Evolutionary conservation across 2,113 vertebrate species (phyloP).

Genomic region (Paramormyrops kingsleyae): DNA sequence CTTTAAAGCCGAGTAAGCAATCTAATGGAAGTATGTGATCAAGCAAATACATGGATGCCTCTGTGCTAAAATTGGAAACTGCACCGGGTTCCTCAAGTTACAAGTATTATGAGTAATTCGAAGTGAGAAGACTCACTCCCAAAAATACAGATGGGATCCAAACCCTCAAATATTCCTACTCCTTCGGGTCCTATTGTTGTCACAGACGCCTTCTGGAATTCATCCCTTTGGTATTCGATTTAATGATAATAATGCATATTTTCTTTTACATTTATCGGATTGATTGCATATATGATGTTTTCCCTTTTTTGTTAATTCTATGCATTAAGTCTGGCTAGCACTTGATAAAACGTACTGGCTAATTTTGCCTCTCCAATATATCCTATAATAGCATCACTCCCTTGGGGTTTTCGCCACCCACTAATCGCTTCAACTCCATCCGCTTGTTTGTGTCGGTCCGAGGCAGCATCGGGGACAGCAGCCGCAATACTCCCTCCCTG

Average conservation of each 20-base stretch:
- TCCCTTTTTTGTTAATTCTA: slow-evolving; percentile 32
- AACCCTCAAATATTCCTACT: slow-evolving; percentile 43
- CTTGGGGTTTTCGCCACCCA: not conserved
- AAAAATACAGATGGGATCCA: slow-evolving; percentile 19
- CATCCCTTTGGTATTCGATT: slow-evolving; percentile 49
- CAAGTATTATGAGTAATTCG: not conserved
- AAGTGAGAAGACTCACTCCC: not conserved
- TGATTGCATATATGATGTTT: slow-evolving; percentile 46
- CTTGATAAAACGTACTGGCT: not conserved
- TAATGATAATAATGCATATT: slow-evolving; percentile 51
- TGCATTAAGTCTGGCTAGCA: not conserved
- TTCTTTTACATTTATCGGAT: slow-evolving; percentile 44
- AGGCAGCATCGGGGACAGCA: slow-evolving; percentile 30
- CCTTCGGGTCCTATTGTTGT: slow-evolving; percentile 54
- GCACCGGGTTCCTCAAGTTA: not conserved
- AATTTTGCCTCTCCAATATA: not conserved
- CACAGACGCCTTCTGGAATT: slow-evolving; percentile 54
- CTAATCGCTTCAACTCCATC: slow-evolving; percentile 48
- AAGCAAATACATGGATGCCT: not conserved
- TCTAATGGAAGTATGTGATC: not conserved
- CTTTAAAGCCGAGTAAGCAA: not conserved
- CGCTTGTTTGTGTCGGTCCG: slow-evolving; percentile 31
- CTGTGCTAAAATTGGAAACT: not conserved
- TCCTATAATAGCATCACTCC: not conserved
- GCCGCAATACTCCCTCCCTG: slow-evolving; percentile 57